These are phyloP conservation scores for Limnephilus auricula DNA, from an alignment of 2,888 invertebrate species.

Conservation along the genomic window DNA sequence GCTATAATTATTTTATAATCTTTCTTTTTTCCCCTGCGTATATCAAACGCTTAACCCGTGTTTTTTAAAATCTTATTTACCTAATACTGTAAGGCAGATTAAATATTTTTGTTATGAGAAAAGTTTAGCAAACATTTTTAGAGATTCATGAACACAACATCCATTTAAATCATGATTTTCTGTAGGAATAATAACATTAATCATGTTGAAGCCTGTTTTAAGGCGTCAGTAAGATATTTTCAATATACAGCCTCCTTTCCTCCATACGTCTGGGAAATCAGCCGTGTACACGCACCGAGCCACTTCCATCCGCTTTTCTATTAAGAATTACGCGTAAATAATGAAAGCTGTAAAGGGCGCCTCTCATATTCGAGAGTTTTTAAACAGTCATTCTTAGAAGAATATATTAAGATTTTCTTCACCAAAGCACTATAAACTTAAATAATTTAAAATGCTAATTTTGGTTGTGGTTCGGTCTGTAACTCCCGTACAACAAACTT, in stretches of 20 bases:
- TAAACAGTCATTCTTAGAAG: slow-evolving; percentile 14
- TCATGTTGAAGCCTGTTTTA: slow-evolving; percentile 39
- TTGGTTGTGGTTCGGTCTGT: too few relatives aligned
- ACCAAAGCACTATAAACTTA: too few relatives aligned
- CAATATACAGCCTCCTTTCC: slow-evolving; percentile 60
- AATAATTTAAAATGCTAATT: too few relatives aligned
- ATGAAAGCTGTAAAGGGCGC: slow-evolving; percentile 12
- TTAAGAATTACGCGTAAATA: slow-evolving; percentile 54
- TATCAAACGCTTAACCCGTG: too few relatives aligned
- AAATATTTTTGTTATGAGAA: neutral
- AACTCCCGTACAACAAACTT: too few relatives aligned
- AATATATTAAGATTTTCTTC: neutral
- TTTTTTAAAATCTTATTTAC: too few relatives aligned
- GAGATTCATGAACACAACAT: neutral
- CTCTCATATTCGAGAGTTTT: neutral
- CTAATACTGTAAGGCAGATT: neutral
- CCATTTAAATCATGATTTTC: neutral
- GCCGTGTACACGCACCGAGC: slow-evolving; percentile 45
- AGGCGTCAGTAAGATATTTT: slow-evolving; percentile 61
- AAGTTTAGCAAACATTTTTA: neutral
- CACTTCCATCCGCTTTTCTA: slow-evolving; percentile 31
- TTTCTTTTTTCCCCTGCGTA: too few relatives aligned
- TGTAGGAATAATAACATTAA: slow-evolving; percentile 38
- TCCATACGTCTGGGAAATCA: slow-evolving; percentile 63
- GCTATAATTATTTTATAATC: too few relatives aligned